phyloP scores from a whole-genome alignment of 2,113 vertebrate genomes.

The Brachirus orientalis region DNA sequence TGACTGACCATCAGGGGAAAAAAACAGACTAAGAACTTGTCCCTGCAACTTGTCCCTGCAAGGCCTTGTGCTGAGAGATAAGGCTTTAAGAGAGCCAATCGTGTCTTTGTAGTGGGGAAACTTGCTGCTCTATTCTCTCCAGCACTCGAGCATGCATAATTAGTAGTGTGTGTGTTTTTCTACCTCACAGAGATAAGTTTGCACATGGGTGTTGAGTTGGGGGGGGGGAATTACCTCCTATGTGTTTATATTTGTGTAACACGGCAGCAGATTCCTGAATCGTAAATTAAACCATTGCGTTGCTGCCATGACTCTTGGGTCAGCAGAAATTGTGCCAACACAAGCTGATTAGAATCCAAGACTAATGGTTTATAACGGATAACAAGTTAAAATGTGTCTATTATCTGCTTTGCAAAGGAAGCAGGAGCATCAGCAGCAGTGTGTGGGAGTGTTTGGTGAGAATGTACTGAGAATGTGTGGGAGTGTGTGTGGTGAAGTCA shows the following conservation, averaged over 20 bases:
- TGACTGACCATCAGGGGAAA: conserved; percentile 53
- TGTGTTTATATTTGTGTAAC: conserved; percentile 62
- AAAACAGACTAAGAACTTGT: conserved; percentile 16
- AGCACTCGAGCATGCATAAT: conserved; percentile 68
- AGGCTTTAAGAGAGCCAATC: conserved; percentile 60
- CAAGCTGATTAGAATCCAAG: conserved; percentile 42
- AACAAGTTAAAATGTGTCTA: conserved; percentile 30
- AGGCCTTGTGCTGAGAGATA: conserved; percentile 57
- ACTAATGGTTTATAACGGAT: conserved; percentile 36
- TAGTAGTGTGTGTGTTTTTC: conserved; percentile 68
- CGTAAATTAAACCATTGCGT: conserved; percentile 12
- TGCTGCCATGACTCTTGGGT: conserved; percentile 14
- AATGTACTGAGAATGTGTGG: conserved; percentile 57
- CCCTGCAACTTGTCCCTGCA: conserved; percentile 39
- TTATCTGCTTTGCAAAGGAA: conserved; percentile 28
- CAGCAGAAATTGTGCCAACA: conserved; percentile 40
- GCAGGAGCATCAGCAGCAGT: conserved; percentile 31
- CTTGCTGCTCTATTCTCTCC: conserved; percentile 44
- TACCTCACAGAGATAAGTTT: conserved; percentile 65
- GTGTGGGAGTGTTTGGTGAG: conserved; percentile 60
- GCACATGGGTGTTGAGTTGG: conserved; percentile 51
- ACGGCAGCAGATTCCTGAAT: conserved; percentile 38
- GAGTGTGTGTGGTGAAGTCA: conserved; percentile 53
- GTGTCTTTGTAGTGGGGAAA: conserved; percentile 55
- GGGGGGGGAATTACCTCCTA: conserved; percentile 63